Evolutionary conservation across 2,113 vertebrate species (phyloP).

Genomic region (Apteryx owenii): DNA sequence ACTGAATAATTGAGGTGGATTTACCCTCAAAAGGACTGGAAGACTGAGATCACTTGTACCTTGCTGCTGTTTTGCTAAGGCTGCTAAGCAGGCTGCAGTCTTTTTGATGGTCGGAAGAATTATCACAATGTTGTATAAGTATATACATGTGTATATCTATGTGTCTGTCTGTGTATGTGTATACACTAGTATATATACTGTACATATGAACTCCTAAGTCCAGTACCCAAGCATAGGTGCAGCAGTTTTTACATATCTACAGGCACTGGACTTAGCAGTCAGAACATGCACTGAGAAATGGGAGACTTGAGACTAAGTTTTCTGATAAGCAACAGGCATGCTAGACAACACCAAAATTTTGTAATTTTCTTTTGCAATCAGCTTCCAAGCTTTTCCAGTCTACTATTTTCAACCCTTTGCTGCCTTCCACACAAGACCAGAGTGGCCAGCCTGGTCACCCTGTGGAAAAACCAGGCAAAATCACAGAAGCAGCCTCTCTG

Average conservation of each 20-base stretch:
- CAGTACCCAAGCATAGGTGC: neutral
- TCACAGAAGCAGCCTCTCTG: neutral
- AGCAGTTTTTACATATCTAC: neutral
- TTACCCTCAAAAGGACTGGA: neutral
- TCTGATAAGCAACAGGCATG: fast-evolving
- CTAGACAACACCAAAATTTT: neutral
- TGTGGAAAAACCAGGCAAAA: neutral
- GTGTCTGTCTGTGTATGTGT: neutral
- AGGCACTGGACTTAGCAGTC: neutral
- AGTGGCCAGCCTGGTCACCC: neutral
- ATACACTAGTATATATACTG: neutral
- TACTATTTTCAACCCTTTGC: neutral
- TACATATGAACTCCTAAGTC: fast-evolving
- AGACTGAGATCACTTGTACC: neutral
- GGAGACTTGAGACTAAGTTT: neutral
- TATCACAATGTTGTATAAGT: neutral
- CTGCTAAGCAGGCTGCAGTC: neutral
- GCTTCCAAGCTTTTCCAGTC: neutral
- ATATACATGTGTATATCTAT: no score
- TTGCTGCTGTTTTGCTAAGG: neutral
- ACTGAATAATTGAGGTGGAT: neutral
- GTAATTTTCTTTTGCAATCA: neutral
- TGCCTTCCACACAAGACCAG: neutral
- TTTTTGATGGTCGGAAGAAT: neutral
- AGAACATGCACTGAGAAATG: no score